Percentiles rank a stretch among this genome's conserved stretches.
Conservation (phyloP, 2,888 invertebrate species). For the Pandemis heparana region DNA sequence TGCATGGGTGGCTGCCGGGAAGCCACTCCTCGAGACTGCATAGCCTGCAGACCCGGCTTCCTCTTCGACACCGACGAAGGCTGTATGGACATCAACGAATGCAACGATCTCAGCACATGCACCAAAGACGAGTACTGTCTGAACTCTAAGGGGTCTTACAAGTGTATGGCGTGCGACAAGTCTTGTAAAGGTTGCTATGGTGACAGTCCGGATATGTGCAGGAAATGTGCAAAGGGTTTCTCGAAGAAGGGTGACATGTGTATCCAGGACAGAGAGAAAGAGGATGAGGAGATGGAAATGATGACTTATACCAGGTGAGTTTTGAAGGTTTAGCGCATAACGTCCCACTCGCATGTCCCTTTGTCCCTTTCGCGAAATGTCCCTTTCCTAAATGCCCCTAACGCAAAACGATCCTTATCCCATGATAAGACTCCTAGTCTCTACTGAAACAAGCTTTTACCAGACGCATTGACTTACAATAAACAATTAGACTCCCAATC, state of each 20-base stretch:
- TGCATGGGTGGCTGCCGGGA: constrained; percentile 92
- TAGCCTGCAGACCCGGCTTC: constrained; percentile 89
- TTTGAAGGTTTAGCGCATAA: no score
- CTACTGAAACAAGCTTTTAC: no score
- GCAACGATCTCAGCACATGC: constrained; percentile 86
- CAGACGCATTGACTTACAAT: no score
- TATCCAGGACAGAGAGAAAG: constrained; percentile 85
- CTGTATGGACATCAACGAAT: constrained; percentile 95
- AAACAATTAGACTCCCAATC: no score
- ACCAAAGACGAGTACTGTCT: constrained; percentile 92
- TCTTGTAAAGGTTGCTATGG: constrained; percentile 94
- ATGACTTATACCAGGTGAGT: constrained; percentile 71
- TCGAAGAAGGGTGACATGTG: constrained; percentile 91
- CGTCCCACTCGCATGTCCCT: no score
- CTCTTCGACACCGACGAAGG: constrained; percentile 89
- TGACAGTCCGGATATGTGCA: constrained; percentile 97
- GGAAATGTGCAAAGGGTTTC: constrained; percentile 91
- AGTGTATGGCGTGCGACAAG: constrained; percentile 93
- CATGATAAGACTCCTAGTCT: no score
- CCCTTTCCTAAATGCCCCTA: no score
- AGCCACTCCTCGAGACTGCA: constrained; percentile 89
- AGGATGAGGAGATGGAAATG: constrained; percentile 62
- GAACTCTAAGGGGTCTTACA: constrained; percentile 94
- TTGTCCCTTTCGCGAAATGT: no score
- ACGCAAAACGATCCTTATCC: no score